phyloP scores from a whole-genome alignment of 2,797 vertebrate genomes.

The Hemibagrus guttatus region DNA sequence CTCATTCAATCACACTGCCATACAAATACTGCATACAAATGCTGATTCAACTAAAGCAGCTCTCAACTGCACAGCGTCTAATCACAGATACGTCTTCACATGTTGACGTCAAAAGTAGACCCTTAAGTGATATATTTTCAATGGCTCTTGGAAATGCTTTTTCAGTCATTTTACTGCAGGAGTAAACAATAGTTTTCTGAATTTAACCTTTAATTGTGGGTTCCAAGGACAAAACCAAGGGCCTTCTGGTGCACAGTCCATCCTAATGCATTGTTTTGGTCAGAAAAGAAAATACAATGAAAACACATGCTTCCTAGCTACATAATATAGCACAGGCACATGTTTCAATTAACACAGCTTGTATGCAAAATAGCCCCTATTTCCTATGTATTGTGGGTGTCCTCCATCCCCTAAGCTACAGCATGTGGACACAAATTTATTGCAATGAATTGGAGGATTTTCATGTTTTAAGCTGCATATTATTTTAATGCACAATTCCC shows the following conservation, averaged over 20 bases:
- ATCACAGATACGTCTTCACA: constrained; percentile 7
- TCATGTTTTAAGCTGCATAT: constrained; percentile 1
- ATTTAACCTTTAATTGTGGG: constrained; percentile 1
- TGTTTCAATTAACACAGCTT: not conserved
- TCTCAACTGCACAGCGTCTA: constrained; percentile 7
- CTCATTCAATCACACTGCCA: constrained; percentile 33
- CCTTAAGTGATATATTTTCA: constrained; percentile 5
- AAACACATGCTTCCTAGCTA: not conserved
- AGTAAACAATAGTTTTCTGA: not conserved
- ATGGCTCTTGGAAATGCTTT: not conserved
- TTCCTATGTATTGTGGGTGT: not conserved
- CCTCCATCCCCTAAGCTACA: not conserved
- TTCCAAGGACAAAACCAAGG: not conserved
- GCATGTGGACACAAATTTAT: not conserved
- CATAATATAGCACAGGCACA: not conserved
- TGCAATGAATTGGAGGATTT: not conserved
- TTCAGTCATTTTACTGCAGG: not conserved
- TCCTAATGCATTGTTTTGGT: not conserved
- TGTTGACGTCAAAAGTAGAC: not conserved
- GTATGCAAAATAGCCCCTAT: not conserved
- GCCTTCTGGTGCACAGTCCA: not conserved
- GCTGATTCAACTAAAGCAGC: constrained; percentile 16
- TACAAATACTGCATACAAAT: constrained; percentile 39
- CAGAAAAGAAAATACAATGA: not conserved
- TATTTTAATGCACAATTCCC: not conserved